A percentile compares a stretch with the other conserved stretches of the same genome.
Conservation (phyloP, 2,888 invertebrate species). For the Tetragonula carbonaria region DNA sequence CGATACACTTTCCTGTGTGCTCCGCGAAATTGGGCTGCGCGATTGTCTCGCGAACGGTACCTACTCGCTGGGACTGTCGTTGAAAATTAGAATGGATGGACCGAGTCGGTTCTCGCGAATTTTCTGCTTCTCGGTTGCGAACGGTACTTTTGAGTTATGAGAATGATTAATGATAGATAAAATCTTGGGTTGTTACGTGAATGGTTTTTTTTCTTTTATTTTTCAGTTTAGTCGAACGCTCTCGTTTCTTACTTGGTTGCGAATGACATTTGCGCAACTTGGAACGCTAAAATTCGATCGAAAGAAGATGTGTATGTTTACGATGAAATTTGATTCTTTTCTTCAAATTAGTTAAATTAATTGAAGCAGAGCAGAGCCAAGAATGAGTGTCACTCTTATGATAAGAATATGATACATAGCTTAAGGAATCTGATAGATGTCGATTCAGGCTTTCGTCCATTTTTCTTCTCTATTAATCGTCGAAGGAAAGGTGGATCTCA, state of each 20-base stretch:
- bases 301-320: no score
- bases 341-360: no score
- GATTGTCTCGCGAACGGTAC: background rate
- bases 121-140: background rate
- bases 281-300: no score
- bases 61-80: background rate
- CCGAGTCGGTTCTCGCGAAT: background rate
- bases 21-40: background rate
- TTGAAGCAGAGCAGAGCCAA: no score
- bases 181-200: background rate
- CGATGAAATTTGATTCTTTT: no score
- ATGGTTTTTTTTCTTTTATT: no score
- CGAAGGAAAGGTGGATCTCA: background rate
- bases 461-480: background rate
- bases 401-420: background rate
- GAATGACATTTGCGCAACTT: no score
- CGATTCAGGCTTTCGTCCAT: background rate
- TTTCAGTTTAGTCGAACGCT: no score
- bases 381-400: background rate
- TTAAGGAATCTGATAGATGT: background rate
- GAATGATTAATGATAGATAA: background rate
- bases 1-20: conserved; percentile 3
- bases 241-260: no score
- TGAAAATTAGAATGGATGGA: background rate
- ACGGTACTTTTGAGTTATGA: background rate